A percentile compares a stretch with the other conserved stretches of the same genome.
These are phyloP conservation scores for Sterna hirundo DNA, from an alignment of 2,113 vertebrate species.

Conservation along the genomic window DNA sequence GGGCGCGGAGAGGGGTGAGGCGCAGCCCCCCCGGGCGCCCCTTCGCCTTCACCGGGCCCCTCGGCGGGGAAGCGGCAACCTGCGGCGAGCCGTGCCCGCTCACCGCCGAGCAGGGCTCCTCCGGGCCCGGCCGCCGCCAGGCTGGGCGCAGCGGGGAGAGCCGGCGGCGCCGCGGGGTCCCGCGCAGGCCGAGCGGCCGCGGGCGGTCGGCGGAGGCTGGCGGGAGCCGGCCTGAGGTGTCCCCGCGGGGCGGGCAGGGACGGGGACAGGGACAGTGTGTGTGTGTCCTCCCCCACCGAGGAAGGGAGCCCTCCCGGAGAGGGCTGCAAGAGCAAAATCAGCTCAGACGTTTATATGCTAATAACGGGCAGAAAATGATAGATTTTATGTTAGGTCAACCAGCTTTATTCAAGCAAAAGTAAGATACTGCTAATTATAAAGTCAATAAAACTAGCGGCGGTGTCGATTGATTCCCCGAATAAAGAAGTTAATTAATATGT, in stretches of 20 bases:
- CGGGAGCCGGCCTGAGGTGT: not conserved
- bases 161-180: not conserved
- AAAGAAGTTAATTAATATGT: conserved; percentile 66
- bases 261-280: not conserved
- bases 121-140: not conserved
- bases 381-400: not conserved
- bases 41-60: not conserved
- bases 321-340: accelerated
- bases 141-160: not conserved
- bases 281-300: accelerated
- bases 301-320: not conserved
- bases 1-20: not conserved
- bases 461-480: conserved; percentile 57
- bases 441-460: conserved; percentile 4
- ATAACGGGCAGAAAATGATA: not conserved
- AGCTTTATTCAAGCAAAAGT: conserved; percentile 52
- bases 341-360: not conserved
- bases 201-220: not conserved
- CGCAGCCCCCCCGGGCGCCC: not conserved
- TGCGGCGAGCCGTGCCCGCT: too few species aligned
- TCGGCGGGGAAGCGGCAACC: too few species aligned
- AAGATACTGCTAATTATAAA: conserved; percentile 54
- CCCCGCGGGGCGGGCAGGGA: not conserved
- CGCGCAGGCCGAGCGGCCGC: not conserved
- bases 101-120: not conserved